These are phyloP conservation scores for Cetoscarus ocellatus DNA, from an alignment of 2,797 vertebrate species.

Conservation along the genomic window DNA sequence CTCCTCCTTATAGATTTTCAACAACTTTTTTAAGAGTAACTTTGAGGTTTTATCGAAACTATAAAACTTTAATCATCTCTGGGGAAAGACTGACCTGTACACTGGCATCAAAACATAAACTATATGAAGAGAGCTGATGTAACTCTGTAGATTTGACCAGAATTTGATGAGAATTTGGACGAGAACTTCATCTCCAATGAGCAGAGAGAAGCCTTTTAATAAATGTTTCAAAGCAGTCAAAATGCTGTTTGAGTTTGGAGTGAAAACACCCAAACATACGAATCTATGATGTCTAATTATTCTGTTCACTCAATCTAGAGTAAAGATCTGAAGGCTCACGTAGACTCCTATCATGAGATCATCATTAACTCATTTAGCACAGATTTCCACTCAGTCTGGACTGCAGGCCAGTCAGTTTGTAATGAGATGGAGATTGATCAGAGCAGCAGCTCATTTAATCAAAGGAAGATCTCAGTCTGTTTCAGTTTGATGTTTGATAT, in stretches of 20 bases:
- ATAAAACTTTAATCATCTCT: slow-evolving; percentile 1
- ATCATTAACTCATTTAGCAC: slow-evolving; percentile 18
- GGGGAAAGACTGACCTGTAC: neutral
- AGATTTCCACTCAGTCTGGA: slow-evolving; percentile 2
- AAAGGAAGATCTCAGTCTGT: slow-evolving; percentile 7
- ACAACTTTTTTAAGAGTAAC: neutral
- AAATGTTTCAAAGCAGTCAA: slow-evolving; percentile 17
- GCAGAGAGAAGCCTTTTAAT: neutral
- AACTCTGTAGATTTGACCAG: slow-evolving; percentile 3
- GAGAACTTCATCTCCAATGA: slow-evolving; percentile 2
- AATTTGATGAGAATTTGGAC: neutral
- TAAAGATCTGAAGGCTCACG: slow-evolving; percentile 1
- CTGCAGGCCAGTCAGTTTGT: slow-evolving; percentile 9
- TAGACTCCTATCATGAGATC: slow-evolving; percentile 2
- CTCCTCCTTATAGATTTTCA: neutral
- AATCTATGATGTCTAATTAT: slow-evolving; percentile 11
- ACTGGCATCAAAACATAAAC: slow-evolving; percentile 11
- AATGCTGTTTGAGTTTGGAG: slow-evolving; percentile 11
- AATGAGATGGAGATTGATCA: slow-evolving; percentile 13
- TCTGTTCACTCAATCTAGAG: neutral
- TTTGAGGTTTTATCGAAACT: too few species aligned
- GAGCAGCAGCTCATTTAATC: slow-evolving; percentile 24
- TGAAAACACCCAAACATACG: neutral
- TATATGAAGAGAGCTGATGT: neutral
- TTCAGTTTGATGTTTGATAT: neutral